Evolutionary conservation across 2,797 vertebrate species (phyloP), one percentile per base, ranked within the genome.

Genomic region (Gymnopithys bicolor): DNA sequence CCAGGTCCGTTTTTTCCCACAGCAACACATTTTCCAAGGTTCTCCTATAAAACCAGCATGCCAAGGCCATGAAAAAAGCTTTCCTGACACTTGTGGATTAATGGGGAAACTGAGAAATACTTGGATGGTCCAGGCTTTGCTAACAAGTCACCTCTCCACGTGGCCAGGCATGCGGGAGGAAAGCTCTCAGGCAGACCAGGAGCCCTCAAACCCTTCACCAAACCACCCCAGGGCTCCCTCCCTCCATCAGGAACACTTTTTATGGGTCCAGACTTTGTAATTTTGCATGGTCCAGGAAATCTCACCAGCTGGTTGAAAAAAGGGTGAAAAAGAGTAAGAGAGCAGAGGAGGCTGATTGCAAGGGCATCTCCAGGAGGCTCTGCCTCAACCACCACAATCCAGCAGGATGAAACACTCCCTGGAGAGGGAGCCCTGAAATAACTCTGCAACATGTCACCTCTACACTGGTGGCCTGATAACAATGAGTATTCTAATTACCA

Each of bases 11-110:
- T 95, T 75, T 85, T 87, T 43, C 93, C 68, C 82, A 87, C 69
- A 82, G 89, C 45, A 70, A 94, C 93, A 94, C 33, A 89, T 93
- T 97, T 97, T 95, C 95, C 94, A 93, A 93, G 32, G 76, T 43
- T 93, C 53, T 82, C 37, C 73, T 66, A 66, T 51, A 87, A 86
- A 95, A 71, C 30, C 0, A 0, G 45, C 5, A 1, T 0, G 33
- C 92, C 94, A 92, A 90, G 73, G 56, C 41, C 64, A 23, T 74
- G 87, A 67, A 81, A 67, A 85, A 87, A 58, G 52, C 78, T 91
- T 95, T 92, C 90, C 94, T 59, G 28, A 87, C 60, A 60, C 56
- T 74, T 39, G 24, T 58, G 71, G 32, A 83, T 83, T 87, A 87
- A 85, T 13, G 79, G 92, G 87, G 81, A 95, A 93, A 92, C 46